phyloP scores from a whole-genome alignment of 1,140 invertebrate species.

The Homarus americanus region DNA sequence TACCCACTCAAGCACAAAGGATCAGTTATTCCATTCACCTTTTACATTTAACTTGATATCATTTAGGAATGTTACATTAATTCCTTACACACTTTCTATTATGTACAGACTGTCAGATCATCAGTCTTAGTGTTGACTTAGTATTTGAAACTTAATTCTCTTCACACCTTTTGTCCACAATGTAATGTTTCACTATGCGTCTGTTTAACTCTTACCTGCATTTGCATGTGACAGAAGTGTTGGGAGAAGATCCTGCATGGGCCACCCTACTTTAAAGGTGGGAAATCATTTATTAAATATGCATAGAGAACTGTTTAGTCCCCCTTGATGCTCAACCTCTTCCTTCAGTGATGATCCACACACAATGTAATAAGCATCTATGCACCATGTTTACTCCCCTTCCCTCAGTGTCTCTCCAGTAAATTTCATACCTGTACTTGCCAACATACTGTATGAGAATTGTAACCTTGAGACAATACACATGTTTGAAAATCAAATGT shows the following conservation, averaged over 20 bases:
- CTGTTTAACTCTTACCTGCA: neutral
- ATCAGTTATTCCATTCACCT: too few species aligned
- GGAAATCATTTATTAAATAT: neutral
- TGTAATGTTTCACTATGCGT: neutral
- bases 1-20: too few species aligned
- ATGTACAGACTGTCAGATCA: too few species aligned
- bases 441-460: too few species aligned
- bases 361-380: neutral
- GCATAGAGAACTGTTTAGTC: neutral
- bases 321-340: neutral
- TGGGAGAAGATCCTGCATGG: slow-evolving; percentile 45
- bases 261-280: slow-evolving; percentile 55
- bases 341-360: neutral
- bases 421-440: too few species aligned
- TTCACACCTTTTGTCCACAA: neutral
- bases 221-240: slow-evolving; percentile 34
- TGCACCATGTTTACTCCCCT: neutral
- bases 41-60: too few species aligned
- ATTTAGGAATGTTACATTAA: too few species aligned
- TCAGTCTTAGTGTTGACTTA: neutral
- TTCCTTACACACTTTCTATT: too few species aligned
- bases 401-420: too few species aligned
- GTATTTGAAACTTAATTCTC: neutral
- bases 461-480: too few species aligned
- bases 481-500: too few species aligned